Evolutionary conservation across 2,888 invertebrate genomes (phyloP).

Genomic region (Macaria liturata): DNA sequence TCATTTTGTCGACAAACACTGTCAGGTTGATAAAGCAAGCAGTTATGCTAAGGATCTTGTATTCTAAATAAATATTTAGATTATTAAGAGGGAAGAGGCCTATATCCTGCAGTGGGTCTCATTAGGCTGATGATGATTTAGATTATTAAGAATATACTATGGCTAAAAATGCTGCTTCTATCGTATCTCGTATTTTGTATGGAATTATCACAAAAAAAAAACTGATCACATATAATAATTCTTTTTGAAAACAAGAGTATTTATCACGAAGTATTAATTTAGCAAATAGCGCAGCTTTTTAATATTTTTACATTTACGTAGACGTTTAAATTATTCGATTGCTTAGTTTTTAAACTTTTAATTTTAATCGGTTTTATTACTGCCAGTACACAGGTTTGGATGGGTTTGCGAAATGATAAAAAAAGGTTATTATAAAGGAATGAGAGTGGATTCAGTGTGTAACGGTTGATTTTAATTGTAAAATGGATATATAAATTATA

Average conservation of each 20-base stretch:
- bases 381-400: conserved; percentile 26
- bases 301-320: conserved; percentile 34
- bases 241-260: conserved; percentile 51
- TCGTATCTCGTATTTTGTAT: neutral
- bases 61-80: too few species aligned
- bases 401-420: conserved; percentile 22
- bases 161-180: too few species aligned
- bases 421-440: neutral
- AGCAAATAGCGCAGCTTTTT: conserved; percentile 50
- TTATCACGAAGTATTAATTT: conserved; percentile 65
- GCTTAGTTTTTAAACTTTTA: conserved; percentile 31
- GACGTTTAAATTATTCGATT: conserved; percentile 40
- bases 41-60: too few species aligned
- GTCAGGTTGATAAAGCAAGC: too few species aligned
- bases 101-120: too few species aligned
- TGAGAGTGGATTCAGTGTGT: conserved; percentile 57
- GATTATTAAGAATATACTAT: too few species aligned
- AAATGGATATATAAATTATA: conserved; percentile 83
- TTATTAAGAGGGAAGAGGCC: too few species aligned
- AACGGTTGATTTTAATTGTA: conserved; percentile 77
- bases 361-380: conserved; percentile 27
- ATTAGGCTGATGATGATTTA: too few species aligned
- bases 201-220: conserved; percentile 27
- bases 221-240: conserved; percentile 6
- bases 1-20: too few species aligned